Evolutionary conservation across 2,797 vertebrate species (phyloP).

Genomic region (Emys orbicularis): DNA sequence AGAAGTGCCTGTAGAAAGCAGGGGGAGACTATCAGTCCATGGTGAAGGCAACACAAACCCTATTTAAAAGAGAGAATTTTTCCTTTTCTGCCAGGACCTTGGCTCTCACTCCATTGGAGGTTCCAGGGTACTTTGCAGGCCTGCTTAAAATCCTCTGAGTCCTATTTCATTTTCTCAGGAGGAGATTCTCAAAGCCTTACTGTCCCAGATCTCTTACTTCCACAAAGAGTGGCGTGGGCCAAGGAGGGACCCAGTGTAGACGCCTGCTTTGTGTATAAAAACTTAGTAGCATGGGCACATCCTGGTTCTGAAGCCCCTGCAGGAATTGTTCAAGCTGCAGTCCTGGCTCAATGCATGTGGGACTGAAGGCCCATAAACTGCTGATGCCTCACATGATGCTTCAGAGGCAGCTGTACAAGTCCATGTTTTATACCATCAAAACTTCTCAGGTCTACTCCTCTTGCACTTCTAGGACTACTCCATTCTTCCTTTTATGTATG

Average conservation of each 20-base stretch:
- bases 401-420: neutral
- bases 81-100: neutral
- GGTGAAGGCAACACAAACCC: neutral
- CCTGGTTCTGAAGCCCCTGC: neutral
- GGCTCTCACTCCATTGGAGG: too few relatives aligned
- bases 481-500: neutral
- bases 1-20: too few relatives aligned
- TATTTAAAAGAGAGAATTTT: neutral
- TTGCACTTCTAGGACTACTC: neutral
- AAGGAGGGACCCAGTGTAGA: neutral
- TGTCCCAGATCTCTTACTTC: neutral
- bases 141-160: too few relatives aligned
- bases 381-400: neutral
- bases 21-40: neutral
- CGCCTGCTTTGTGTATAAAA: neutral
- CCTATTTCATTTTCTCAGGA: too few relatives aligned
- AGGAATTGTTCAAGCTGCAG: neutral
- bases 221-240: neutral
- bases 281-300: neutral
- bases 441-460: neutral
- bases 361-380: neutral
- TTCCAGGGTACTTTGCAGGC: too few relatives aligned
- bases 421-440: neutral
- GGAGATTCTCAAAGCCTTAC: neutral
- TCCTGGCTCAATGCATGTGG: neutral